Evolutionary conservation across 1,140 invertebrate species (phyloP), one percentile per base, ranked within the genome.

Genomic region (Sipha flava): DNA sequence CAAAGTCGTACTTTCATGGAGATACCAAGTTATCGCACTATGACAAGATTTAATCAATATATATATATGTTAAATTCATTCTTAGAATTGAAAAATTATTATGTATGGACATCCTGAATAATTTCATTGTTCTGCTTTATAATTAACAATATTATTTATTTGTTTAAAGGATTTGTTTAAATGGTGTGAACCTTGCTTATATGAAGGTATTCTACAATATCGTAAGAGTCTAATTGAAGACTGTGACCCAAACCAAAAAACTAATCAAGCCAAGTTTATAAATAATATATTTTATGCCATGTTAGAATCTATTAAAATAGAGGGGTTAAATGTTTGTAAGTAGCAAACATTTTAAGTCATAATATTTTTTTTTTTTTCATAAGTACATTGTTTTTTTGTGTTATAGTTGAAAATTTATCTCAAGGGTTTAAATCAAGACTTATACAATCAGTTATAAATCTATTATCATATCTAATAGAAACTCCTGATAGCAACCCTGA

Each of bases 381-480:
- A n/a, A n/a, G n/a, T n/a, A n/a, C n/a, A n/a, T n/a, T n/a, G 26
- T 18, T 34, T 37, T 5, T 29, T 26, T 59, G 21, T 43, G 21
- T 59, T 43, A 4, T 72, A 83, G 83, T 83, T 68, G 64, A 81
- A 21, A 43, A 37, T 84, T 82, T 88, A 84, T 88, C 90, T 1
- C 86, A 88, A 82, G 86, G 88, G 82, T 86, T 88, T 80, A 82
- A 89, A 57, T 86, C 88, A 3, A 88, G 92, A 77, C 86, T 94
- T n/a, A 87, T 94, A 1, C 89, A 93, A 83, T 92, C 91, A 84
- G 86, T 95, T 16, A 90, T 92, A 57, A 89, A 90, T 80, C 89
- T 95, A 14, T 88, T 92, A 75, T 89, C 91, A 84, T 89, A 92
- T 87, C 90, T 92, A 87, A 84, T 93, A 79, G 93, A 93, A 83